phyloP scores from a whole-genome alignment of 2,888 invertebrate genomes.

The Penaeus monodon region DNA sequence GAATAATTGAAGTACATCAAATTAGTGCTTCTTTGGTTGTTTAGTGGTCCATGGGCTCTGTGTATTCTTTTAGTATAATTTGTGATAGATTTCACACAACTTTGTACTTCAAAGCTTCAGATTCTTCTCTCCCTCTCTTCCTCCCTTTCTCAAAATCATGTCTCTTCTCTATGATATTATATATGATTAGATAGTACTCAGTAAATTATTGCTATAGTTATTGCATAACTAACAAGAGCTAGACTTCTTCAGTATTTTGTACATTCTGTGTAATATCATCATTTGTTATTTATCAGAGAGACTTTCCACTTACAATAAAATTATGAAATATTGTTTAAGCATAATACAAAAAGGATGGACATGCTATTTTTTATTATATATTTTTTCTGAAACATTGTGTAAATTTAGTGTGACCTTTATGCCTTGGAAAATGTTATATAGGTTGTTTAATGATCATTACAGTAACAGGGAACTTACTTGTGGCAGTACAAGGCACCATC shows the following conservation, averaged over 20 bases:
- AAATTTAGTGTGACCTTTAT: conserved; percentile 26
- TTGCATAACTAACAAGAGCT: not conserved
- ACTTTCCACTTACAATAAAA: too few relatives aligned
- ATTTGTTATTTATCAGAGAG: too few relatives aligned
- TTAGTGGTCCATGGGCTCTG: conserved; percentile 49
- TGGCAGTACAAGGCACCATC: conserved; percentile 6
- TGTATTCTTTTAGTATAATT: conserved; percentile 41
- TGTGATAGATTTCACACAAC: conserved; percentile 23
- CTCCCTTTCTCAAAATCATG: not conserved
- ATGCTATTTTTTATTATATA: not conserved
- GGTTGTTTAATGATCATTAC: conserved; percentile 22
- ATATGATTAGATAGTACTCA: not conserved
- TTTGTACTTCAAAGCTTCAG: conserved; percentile 6
- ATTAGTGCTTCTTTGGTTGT: conserved; percentile 32
- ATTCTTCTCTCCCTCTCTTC: not conserved
- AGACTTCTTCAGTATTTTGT: too few relatives aligned
- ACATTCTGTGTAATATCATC: too few relatives aligned
- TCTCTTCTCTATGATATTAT: not conserved
- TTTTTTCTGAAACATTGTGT: not conserved
- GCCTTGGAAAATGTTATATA: conserved; percentile 8
- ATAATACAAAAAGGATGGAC: not conserved
- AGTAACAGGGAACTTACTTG: not conserved
- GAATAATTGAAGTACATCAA: conserved; percentile 34
- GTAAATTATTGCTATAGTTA: conserved; percentile 16
- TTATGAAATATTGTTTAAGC: not conserved